These are phyloP conservation scores for Fistularia commersonii DNA, from an alignment of 2,797 vertebrate genomes.

Conservation along the genomic window DNA sequence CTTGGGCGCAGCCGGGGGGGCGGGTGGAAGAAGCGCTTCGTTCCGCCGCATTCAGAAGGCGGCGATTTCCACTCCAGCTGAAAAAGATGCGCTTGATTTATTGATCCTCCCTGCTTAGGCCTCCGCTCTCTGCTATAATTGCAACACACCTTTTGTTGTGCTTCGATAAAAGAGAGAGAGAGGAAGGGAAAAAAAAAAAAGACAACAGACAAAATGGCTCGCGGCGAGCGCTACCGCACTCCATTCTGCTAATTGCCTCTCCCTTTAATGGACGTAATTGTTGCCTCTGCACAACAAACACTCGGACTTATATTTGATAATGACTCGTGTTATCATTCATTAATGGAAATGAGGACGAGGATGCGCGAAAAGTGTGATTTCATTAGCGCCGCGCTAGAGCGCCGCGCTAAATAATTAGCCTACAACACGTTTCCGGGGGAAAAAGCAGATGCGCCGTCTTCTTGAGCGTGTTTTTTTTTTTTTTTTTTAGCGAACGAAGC, in stretches of 20 bases:
- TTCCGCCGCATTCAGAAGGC: slow-evolving; percentile 40
- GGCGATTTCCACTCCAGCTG: slow-evolving; percentile 44
- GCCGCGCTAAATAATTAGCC: slow-evolving; percentile 36
- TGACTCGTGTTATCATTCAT: slow-evolving; percentile 42
- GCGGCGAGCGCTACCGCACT: too few relatives aligned
- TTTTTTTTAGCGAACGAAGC: slow-evolving; percentile 11
- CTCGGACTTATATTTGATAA: slow-evolving; percentile 41
- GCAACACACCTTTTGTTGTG: slow-evolving; percentile 44
- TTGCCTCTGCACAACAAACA: slow-evolving; percentile 37
- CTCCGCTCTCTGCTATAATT: slow-evolving; percentile 47
- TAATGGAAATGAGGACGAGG: slow-evolving; percentile 25
- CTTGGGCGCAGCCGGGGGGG: too few relatives aligned
- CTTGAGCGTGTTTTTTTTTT: too few relatives aligned
- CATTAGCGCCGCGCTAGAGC: slow-evolving; percentile 41
- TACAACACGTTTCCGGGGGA: too few relatives aligned
- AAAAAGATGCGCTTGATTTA: slow-evolving; percentile 38
- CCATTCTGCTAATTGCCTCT: slow-evolving; percentile 35
- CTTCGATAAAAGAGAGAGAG: slow-evolving; percentile 39
- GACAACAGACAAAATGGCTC: too few relatives aligned
- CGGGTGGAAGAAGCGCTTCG: too few relatives aligned
- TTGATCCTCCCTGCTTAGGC: slow-evolving; percentile 34
- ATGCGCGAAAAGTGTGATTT: slow-evolving; percentile 33
- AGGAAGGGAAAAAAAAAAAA: slow-evolving; percentile 15
- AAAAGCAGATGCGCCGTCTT: too few relatives aligned
- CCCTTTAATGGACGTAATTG: slow-evolving; percentile 46